These are phyloP conservation scores for Barypeithes pellucidus DNA, from an alignment of 2,888 invertebrate species.

Conservation along the genomic window DNA sequence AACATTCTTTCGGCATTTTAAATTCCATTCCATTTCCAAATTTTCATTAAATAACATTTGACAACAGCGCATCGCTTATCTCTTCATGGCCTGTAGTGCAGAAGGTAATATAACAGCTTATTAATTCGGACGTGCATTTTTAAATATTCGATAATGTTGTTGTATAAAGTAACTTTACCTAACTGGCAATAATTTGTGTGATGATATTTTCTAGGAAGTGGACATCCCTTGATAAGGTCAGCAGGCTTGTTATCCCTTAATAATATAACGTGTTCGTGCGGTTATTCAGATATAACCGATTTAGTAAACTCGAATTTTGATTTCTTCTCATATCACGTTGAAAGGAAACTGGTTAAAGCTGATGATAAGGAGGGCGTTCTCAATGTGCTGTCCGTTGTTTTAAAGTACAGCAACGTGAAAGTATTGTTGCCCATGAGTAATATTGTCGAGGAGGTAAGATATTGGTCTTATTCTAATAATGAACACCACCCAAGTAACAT, in stretches of 20 bases:
- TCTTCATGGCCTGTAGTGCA: no score
- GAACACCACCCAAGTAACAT: no score
- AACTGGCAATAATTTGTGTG: no score
- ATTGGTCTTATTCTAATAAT: no score
- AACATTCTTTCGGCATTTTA: no score
- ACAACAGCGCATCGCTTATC: no score
- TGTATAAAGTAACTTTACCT: no score
- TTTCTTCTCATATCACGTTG: slow-evolving; percentile 83
- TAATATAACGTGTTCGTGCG: slow-evolving; percentile 75
- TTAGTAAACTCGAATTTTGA: slow-evolving; percentile 81
- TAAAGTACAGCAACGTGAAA: slow-evolving; percentile 79
- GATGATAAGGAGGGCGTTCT: slow-evolving; percentile 79
- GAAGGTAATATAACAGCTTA: no score
- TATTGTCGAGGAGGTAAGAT: slow-evolving; percentile 78
- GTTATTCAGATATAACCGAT: slow-evolving; percentile 73
- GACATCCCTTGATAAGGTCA: slow-evolving; percentile 76
- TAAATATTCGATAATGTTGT: no score
- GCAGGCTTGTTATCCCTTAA: slow-evolving; percentile 76
- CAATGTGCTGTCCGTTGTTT: slow-evolving; percentile 81
- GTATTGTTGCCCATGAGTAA: slow-evolving; percentile 79
- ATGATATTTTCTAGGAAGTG: slow-evolving; percentile 79
- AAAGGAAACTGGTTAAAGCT: slow-evolving; percentile 76
- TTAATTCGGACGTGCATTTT: no score
- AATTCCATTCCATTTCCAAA: no score
- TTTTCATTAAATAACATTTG: no score